Base-by-base conservation (phyloP, 2,797 vertebrate species). In the Pogonophryne albipinna region DNA sequence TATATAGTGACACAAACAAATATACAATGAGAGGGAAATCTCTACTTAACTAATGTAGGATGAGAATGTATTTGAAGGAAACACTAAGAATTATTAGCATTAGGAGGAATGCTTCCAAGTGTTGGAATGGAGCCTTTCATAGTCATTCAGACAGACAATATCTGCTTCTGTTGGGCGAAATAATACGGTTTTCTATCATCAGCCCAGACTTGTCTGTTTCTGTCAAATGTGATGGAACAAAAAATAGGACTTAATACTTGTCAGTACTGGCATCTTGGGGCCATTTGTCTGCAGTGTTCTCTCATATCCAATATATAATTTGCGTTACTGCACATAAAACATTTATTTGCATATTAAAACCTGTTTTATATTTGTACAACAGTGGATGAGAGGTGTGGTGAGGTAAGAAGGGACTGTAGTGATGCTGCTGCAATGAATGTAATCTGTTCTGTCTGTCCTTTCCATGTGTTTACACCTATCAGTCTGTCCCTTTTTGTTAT, bases 371-470 rank as follows among this genome's bases (percentile, higher is more conserved):
- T 12, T 0, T 64, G 20, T 58, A 17, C 31, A 50, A 8, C n/a
- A 41, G 20, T 13, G 56, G 16, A 31, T 45, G n/a, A 50, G 45
- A 51, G 16, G 20, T 10, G 27, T 61, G 58, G 0, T 31, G 10
- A 42, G n/a, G 65, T 23, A 9, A 52, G 73, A 17, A 19, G 38
- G 38, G 42, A 5, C 49, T 5, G 56, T 45, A 16, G 17, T 34
- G n/a, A 65, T 34, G 60, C 66, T 82, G 87, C 69, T 84, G n/a
- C 58, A 27, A 6, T 79, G 74, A 71, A 71, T 78, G 65, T 84
- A 31, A 42, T 71, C 46, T 71, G 34, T 75, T 71, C 8, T 44
- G 64, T 71, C 38, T 71, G 62, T 78, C 50, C 6, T 72, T 79
- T 68, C 20, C n/a, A 3, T 85, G 61, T 76, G 4, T 76, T 38